Evolutionary conservation across 2,797 vertebrate genomes (phyloP).

Genomic region (Anomalospiza imberbis): DNA sequence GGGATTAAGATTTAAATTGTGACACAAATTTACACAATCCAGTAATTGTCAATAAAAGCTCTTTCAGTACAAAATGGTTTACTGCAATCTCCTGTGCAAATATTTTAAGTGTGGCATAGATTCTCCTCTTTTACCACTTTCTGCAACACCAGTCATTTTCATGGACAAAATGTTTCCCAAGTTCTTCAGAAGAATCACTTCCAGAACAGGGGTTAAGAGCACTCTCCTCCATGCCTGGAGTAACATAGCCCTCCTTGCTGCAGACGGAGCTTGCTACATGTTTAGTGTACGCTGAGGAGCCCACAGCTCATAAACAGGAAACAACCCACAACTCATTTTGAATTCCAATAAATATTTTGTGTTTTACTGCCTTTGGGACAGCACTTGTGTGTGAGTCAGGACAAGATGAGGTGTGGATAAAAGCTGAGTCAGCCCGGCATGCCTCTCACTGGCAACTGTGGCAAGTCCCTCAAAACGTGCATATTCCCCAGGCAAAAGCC

Average conservation of each 20-base stretch:
- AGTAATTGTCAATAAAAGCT: neutral
- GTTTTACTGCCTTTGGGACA: neutral
- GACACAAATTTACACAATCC: neutral
- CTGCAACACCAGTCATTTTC: neutral
- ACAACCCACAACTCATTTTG: neutral
- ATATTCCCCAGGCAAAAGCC: neutral
- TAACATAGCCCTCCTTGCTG: neutral
- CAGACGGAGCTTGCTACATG: neutral
- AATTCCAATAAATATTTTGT: neutral
- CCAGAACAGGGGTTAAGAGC: neutral
- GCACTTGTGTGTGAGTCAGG: neutral
- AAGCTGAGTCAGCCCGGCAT: neutral
- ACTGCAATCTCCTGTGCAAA: neutral
- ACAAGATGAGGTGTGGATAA: neutral
- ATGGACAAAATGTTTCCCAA: neutral
- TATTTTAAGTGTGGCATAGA: neutral
- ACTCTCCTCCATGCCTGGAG: neutral
- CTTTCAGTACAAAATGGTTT: neutral
- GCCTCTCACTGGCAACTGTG: neutral
- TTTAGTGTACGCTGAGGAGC: neutral
- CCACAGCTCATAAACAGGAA: slow-evolving; percentile 9
- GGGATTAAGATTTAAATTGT: neutral
- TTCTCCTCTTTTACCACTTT: neutral
- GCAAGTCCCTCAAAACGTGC: neutral
- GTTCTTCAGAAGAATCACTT: neutral